These are phyloP conservation scores for Cyanoderma ruficeps DNA, from an alignment of 2,113 vertebrate genomes.

Conservation along the genomic window DNA sequence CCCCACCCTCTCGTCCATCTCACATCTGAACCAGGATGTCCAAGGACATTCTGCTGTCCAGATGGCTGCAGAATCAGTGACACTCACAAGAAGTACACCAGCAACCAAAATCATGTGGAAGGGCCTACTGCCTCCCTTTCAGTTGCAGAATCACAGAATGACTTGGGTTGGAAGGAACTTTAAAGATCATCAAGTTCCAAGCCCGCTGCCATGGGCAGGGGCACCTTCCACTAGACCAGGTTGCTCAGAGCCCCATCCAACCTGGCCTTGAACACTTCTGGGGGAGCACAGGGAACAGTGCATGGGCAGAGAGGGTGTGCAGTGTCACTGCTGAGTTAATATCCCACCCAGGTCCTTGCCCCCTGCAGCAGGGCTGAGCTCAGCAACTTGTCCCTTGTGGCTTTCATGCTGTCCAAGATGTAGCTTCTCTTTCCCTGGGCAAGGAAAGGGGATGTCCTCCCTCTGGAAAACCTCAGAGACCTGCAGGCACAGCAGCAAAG, in stretches of 20 bases:
- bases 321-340: neutral
- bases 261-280: neutral
- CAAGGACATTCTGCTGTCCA: neutral
- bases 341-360: neutral
- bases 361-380: neutral
- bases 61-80: neutral
- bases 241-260: neutral
- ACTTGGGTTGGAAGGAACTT: neutral
- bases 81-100: neutral
- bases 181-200: neutral
- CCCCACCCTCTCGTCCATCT: neutral
- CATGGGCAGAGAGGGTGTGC: neutral
- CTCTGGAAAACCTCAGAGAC: neutral
- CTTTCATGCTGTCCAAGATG: neutral
- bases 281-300: neutral
- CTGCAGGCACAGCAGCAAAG: neutral
- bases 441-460: neutral
- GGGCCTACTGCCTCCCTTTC: neutral
- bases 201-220: neutral
- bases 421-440: neutral
- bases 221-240: neutral
- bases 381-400: neutral
- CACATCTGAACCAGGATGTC: too few relatives aligned
- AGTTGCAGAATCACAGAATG: neutral
- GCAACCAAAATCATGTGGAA: neutral